A percentile compares a stretch with the other conserved stretches of the same genome.
Conservation (phyloP, 2,797 vertebrate species). For the Vultur gryphus region DNA sequence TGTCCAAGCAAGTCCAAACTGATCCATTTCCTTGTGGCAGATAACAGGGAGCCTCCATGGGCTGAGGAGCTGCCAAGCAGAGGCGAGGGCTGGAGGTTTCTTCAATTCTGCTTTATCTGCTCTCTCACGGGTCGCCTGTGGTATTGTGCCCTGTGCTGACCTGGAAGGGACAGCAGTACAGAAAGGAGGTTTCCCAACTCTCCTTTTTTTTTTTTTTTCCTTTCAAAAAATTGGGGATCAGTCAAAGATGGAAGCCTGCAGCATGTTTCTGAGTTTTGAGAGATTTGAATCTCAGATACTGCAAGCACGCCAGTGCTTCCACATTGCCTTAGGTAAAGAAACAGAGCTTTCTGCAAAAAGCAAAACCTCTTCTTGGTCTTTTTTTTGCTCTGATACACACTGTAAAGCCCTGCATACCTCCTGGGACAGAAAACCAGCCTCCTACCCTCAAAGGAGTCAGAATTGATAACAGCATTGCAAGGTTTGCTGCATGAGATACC, state of each 20-base stretch:
- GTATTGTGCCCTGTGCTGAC: background rate
- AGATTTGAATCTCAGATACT: background rate
- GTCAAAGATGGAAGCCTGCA: background rate
- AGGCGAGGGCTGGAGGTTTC: background rate
- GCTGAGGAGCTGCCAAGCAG: background rate
- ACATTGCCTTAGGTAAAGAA: background rate
- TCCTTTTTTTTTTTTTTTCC: background rate
- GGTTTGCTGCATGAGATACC: background rate
- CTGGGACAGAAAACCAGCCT: background rate
- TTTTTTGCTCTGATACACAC: accelerated
- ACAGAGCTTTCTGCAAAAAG: background rate
- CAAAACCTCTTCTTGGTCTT: background rate
- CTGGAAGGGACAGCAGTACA: background rate
- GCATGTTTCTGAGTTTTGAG: background rate
- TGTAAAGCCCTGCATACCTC: background rate
- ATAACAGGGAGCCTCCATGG: background rate
- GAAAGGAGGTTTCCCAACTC: background rate
- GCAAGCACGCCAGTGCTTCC: background rate
- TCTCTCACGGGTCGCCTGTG: accelerated
- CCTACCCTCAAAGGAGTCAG: background rate
- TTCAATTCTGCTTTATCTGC: background rate
- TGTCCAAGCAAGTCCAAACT: background rate
- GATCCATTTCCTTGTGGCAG: background rate
- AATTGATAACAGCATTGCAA: background rate
- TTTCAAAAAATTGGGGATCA: background rate